phyloP scores from a whole-genome alignment of 2,888 invertebrate genomes.

The Sarcophaga caerulescens region DNA sequence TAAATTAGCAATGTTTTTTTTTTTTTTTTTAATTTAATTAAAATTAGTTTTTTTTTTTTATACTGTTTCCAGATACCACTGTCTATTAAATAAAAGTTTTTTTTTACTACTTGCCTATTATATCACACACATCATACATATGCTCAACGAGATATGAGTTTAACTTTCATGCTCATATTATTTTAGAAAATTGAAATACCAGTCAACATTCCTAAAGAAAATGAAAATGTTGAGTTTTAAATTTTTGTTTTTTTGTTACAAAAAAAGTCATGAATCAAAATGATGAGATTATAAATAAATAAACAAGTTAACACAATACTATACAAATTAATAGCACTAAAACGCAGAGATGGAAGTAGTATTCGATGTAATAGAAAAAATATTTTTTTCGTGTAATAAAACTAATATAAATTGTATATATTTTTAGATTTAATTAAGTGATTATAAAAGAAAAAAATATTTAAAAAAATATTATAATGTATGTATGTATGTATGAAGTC shows the following conservation, averaged over 20 bases:
- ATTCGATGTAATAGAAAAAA: background rate
- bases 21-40: background rate
- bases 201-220: constrained; percentile 6
- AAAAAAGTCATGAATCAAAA: constrained; percentile 27
- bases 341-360: background rate
- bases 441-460: no score
- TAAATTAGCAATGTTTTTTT: background rate
- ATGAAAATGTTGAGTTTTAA: constrained; percentile 30
- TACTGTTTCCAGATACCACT: background rate
- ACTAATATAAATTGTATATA: no score
- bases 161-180: background rate
- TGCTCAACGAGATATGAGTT: background rate
- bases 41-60: background rate
- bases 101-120: no score
- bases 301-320: constrained; percentile 16
- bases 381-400: no score
- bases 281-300: constrained; percentile 52
- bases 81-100: no score
- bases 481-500: no score
- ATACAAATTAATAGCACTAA: background rate
- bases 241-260: constrained; percentile 22
- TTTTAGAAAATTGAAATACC: background rate
- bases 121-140: background rate
- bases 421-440: no score
- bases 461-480: no score